phyloP scores from a whole-genome alignment of 2,888 invertebrate species.

The Axea sp. region DNA sequence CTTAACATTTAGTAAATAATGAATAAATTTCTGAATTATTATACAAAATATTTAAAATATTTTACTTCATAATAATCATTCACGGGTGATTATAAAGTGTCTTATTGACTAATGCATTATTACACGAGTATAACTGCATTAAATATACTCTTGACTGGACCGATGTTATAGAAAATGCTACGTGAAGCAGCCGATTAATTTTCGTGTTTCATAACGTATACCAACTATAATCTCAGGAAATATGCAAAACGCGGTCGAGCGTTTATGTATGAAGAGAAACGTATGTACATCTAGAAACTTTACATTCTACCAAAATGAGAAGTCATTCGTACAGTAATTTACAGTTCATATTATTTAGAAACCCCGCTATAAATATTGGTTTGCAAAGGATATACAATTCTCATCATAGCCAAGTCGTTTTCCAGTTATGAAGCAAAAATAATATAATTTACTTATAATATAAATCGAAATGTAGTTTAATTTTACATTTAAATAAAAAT shows the following conservation, averaged over 20 bases:
- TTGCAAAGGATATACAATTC: constrained; percentile 38
- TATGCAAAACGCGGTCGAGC: constrained; percentile 54
- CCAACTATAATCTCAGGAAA: constrained; percentile 55
- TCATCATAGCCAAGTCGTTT: constrained; percentile 11
- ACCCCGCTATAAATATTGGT: constrained; percentile 65
- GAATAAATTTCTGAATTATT: no score
- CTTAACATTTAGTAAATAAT: no score
- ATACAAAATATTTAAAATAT: no score
- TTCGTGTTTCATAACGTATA: constrained; percentile 38
- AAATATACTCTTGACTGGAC: constrained; percentile 7
- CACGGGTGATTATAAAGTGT: no score
- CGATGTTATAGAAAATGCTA: constrained; percentile 34
- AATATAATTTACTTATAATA: constrained; percentile 10
- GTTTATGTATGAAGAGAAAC: constrained; percentile 53
- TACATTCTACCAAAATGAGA: constrained; percentile 53
- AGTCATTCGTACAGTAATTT: constrained; percentile 63
- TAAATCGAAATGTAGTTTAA: no score
- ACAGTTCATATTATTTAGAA: constrained; percentile 63
- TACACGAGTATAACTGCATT: not conserved
- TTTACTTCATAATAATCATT: no score
- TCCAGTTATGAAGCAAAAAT: constrained; percentile 4
- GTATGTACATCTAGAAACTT: constrained; percentile 43
- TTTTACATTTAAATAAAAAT: no score
- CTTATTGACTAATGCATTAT: not conserved
- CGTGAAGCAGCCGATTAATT: constrained; percentile 48